Conservation (phyloP, 1,140 invertebrate genomes). For the Coelopa frigida region DNA sequence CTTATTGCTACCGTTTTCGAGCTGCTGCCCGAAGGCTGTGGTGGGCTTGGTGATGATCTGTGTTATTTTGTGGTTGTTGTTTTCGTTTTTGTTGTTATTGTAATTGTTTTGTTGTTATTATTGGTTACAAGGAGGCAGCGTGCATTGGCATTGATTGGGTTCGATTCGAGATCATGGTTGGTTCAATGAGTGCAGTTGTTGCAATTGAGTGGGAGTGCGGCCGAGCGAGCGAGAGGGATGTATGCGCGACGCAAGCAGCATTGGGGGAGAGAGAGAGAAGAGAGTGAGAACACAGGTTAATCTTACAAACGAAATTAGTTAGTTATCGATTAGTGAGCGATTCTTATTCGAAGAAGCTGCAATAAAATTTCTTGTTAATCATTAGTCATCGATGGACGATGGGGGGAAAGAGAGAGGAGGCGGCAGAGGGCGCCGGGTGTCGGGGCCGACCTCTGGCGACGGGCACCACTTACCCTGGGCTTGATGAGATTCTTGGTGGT, state of each 20-base stretch:
- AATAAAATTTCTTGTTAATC: slow-evolving; percentile 1
- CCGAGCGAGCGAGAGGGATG: not conserved
- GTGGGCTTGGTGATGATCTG: slow-evolving; percentile 22
- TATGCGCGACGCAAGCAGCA: slow-evolving; percentile 8
- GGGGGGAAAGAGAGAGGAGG: not conserved
- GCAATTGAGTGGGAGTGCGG: not conserved
- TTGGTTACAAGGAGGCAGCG: too few relatives aligned
- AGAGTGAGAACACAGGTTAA: slow-evolving; percentile 1
- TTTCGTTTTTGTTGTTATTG: not conserved
- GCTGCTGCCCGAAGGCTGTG: slow-evolving; percentile 36
- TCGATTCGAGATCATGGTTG: not conserved
- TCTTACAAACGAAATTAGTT: not conserved
- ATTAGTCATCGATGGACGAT: not conserved
- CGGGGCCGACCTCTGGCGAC: too few relatives aligned
- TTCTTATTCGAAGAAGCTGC: not conserved
- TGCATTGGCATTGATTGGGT: too few relatives aligned
- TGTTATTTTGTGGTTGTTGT: not conserved
- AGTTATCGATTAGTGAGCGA: slow-evolving; percentile 2
- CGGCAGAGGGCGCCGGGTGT: not conserved
- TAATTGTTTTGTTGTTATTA: too few relatives aligned
- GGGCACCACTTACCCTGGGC: slow-evolving; percentile 56
- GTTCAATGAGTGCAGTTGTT: slow-evolving; percentile 1
- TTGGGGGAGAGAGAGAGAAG: slow-evolving; percentile 6
- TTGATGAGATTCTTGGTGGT: slow-evolving; percentile 62
- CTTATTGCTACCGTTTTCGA: slow-evolving; percentile 41